phyloP scores from a whole-genome alignment of 2,888 invertebrate genomes.

The Sacculina carcini region DNA sequence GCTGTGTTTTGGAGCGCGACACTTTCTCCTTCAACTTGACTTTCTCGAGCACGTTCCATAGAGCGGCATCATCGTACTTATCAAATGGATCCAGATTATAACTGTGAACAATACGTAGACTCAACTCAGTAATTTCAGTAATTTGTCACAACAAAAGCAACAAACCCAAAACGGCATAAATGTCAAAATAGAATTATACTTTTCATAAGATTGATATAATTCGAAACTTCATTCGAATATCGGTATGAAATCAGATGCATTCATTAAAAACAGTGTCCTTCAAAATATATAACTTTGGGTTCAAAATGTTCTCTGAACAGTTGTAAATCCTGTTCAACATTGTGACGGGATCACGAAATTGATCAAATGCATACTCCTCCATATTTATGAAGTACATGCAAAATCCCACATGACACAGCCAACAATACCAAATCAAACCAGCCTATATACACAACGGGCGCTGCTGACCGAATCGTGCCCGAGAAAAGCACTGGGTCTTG shows the following conservation, averaged over 20 bases:
- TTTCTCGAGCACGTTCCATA: conserved; percentile 25
- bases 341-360: too few species aligned
- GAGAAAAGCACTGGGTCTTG: conserved; percentile 19
- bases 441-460: not conserved
- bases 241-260: not conserved
- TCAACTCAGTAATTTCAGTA: not conserved
- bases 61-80: conserved; percentile 19
- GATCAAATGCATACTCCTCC: not conserved
- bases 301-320: too few species aligned
- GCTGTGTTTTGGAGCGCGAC: conserved; percentile 6
- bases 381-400: not conserved
- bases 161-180: not conserved
- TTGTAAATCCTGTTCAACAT: too few species aligned
- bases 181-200: too few species aligned
- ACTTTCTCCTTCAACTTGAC: conserved; percentile 21
- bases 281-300: too few species aligned
- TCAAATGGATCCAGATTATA: conserved; percentile 25
- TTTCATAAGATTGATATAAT: too few species aligned
- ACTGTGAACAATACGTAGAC: conserved; percentile 16
- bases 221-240: not conserved
- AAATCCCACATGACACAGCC: not conserved
- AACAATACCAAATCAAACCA: not conserved
- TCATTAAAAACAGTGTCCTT: too few species aligned
- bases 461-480: conserved; percentile 17
- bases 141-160: not conserved